phyloP scores from a whole-genome alignment of 1,140 invertebrate genomes.

The Teleopsis dalmanni region DNA sequence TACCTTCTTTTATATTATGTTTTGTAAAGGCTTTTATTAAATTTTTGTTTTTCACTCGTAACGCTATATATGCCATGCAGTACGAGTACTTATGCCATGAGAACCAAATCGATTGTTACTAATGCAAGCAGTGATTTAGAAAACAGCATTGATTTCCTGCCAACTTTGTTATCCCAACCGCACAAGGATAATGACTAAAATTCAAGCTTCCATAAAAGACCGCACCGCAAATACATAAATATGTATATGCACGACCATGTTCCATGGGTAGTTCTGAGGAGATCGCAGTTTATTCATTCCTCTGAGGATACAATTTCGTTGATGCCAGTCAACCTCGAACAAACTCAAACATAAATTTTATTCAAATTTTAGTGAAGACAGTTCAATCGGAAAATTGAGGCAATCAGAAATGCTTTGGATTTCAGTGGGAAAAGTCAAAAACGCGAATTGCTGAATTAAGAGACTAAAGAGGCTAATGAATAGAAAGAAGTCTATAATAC shows the following conservation, averaged over 20 bases:
- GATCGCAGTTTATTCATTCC: background rate
- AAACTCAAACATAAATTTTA: background rate
- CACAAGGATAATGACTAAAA: constrained; percentile 5
- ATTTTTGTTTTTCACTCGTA: no score
- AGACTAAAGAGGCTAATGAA: no score
- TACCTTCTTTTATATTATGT: no score
- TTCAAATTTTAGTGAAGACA: background rate
- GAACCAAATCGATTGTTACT: constrained; percentile 14
- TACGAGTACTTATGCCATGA: background rate
- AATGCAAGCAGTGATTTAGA: constrained; percentile 16
- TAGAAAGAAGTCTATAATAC: no score
- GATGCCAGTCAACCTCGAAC: background rate
- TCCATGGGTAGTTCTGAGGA: background rate
- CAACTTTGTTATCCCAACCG: constrained; percentile 2
- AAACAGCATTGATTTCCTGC: constrained; percentile 6
- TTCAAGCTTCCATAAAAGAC: background rate
- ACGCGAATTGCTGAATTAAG: no score
- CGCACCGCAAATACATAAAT: background rate
- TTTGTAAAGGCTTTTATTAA: no score
- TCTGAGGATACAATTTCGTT: background rate
- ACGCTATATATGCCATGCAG: no score
- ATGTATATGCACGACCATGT: background rate
- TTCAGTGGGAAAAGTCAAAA: no score
- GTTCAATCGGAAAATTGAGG: constrained; percentile 13
- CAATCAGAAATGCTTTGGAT: background rate